These are phyloP conservation scores for Pogonognathellus flavescens DNA, from an alignment of 1,140 invertebrate species.

Conservation along the genomic window DNA sequence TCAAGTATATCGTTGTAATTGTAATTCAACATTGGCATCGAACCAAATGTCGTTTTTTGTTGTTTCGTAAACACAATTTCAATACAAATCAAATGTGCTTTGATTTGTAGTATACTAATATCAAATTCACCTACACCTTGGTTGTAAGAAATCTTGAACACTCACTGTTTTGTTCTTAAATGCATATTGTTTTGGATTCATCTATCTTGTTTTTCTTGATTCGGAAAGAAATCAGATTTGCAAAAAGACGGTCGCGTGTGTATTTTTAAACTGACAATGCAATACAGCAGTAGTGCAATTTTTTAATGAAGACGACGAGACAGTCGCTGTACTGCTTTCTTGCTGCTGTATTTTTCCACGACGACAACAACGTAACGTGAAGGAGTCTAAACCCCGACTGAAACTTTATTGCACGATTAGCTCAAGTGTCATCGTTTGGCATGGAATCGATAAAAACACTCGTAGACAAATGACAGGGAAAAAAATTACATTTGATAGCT, in stretches of 20 bases:
- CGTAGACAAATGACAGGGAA: constrained; percentile 14
- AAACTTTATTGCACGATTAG: constrained; percentile 39
- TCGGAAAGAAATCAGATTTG: too few species aligned
- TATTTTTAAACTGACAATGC: too few species aligned
- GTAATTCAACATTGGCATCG: too few species aligned
- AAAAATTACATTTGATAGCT: not conserved
- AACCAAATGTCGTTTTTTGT: too few species aligned
- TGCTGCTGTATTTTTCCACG: not conserved
- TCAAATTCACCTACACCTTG: too few species aligned
- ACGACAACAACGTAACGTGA: not conserved
- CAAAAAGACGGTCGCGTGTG: too few species aligned
- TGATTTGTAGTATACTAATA: too few species aligned
- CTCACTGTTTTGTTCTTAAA: constrained; percentile 22
- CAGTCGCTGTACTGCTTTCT: not conserved
- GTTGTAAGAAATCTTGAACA: not conserved
- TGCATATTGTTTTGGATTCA: not conserved
- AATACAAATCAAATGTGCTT: too few species aligned
- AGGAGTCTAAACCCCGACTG: constrained; percentile 26
- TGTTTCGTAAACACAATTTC: too few species aligned
- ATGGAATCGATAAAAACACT: constrained; percentile 26
- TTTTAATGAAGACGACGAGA: not conserved
- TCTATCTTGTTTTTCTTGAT: not conserved
- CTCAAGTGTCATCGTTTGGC: constrained; percentile 11
- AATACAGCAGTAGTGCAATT: not conserved
- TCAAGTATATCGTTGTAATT: too few species aligned